Percentiles rank a stretch among this genome's conserved stretches.
phyloP scores from a whole-genome alignment of 2,888 invertebrate genomes.

The Clostera curtula region DNA sequence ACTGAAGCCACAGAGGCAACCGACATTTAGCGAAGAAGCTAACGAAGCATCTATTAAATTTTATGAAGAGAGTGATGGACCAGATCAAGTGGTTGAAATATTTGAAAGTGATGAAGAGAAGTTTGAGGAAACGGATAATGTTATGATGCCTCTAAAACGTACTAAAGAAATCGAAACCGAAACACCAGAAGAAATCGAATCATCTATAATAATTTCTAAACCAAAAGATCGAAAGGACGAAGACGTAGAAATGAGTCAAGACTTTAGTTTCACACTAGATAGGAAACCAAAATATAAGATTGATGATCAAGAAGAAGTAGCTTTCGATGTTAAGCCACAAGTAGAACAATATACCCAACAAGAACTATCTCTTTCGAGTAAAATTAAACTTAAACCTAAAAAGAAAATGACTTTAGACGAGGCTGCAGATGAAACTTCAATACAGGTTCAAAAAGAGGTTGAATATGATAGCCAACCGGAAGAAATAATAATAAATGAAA shows the following conservation, averaged over 20 bases:
- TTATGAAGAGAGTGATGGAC: slow-evolving; percentile 63
- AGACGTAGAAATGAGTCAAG: slow-evolving; percentile 67
- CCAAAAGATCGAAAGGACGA: slow-evolving; percentile 49
- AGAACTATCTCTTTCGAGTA: slow-evolving; percentile 82
- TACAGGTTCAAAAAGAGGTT: slow-evolving; percentile 78
- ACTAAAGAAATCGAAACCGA: slow-evolving; percentile 47
- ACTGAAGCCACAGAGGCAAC: slow-evolving; percentile 82
- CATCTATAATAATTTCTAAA: slow-evolving; percentile 45
- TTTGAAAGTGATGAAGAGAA: slow-evolving; percentile 64
- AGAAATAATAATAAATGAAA: slow-evolving; percentile 79
- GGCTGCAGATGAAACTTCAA: slow-evolving; percentile 80
- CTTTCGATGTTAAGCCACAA: slow-evolving; percentile 55
- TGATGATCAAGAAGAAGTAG: slow-evolving; percentile 79
- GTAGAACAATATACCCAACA: slow-evolving; percentile 76
- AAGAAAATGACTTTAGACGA: slow-evolving; percentile 77
- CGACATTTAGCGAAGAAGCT: slow-evolving; percentile 84
- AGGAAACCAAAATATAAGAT: slow-evolving; percentile 79
- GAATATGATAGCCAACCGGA: slow-evolving; percentile 78
- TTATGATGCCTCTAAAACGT: slow-evolving; percentile 56
- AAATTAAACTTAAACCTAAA: slow-evolving; percentile 79
- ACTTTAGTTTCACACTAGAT: slow-evolving; percentile 81
- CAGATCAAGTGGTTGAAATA: slow-evolving; percentile 55
- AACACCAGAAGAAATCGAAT: slow-evolving; percentile 51
- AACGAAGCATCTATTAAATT: slow-evolving; percentile 83
- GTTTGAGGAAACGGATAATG: slow-evolving; percentile 47